Evolutionary conservation across 2,888 invertebrate species (phyloP), one percentile per base, ranked within the genome.

Genomic region (Escarpia spicata): DNA sequence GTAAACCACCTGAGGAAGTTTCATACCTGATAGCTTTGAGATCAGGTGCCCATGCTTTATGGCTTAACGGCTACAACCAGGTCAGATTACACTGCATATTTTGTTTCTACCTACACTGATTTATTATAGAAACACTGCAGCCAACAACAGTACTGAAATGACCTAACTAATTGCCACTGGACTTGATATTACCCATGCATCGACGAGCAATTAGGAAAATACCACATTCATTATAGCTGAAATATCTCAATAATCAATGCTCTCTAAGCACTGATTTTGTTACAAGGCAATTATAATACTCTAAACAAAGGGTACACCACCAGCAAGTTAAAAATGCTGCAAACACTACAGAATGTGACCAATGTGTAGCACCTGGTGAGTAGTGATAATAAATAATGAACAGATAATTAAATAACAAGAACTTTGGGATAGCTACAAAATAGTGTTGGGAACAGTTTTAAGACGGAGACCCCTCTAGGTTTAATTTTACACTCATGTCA

Each of bases 201-300:
- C 91, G 43, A 94, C 58, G n/a, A 93, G 60, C 31, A 92, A 90
- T 90, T 75, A 75, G 26, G 26, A 75, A 26, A 75, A 26, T 26
- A 75, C 75, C 75, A 75, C 6, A 75, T 2, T 26, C 19, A 75
- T n/a, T 75, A 75, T 4, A 75, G 19, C 75, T 19, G 75, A 75
- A 52, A 52, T n/a, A 75, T 75, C 2, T n/a, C 75, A 3, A 75
- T 75, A n/a, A 75, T 75, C 19, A 75, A n/a, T 19, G 19, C 6
- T 75, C 52, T 52, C 52, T 2, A 9, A 15, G 26, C 75, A 75
- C 75, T 75, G n/a, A 75, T 75, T 75, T 52, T 75, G 3, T 75
- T 75, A 26, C 26, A 26, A 75, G n/a, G 26, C 75, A 60, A 60
- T 60, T 60, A 60, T 60, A 12, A 60, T 60, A 19, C 26, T 75